Conservation (phyloP, 2,113 vertebrate species). For the Chionis minor region DNA sequence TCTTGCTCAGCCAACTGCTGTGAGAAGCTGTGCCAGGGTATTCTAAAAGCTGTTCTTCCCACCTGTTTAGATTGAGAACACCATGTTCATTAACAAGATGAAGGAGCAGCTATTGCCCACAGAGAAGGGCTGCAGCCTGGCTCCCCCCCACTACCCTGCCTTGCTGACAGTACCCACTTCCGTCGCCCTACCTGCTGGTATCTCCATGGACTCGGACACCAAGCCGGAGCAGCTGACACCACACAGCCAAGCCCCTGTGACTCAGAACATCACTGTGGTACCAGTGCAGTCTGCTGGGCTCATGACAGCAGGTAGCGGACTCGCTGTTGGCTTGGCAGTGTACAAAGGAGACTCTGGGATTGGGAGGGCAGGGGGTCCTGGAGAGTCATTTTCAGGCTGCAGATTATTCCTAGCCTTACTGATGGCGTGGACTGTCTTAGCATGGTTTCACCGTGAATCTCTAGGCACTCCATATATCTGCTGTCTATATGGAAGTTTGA, state of each 20-base stretch:
- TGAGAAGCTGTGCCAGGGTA: not conserved
- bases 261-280: slow-evolving; percentile 95
- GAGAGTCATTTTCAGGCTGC: not conserved
- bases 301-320: slow-evolving; percentile 90
- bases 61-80: slow-evolving; percentile 88
- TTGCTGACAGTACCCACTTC: slow-evolving; percentile 91
- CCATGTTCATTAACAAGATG: slow-evolving; percentile 97
- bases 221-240: slow-evolving; percentile 82
- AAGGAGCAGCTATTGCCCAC: slow-evolving; percentile 91
- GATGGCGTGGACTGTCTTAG: not conserved
- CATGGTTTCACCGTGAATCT: not conserved
- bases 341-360: rapidly evolving
- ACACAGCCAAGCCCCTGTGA: slow-evolving; percentile 87
- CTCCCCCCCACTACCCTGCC: slow-evolving; percentile 92
- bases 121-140: slow-evolving; percentile 88
- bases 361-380: not conserved
- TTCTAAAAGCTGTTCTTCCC: not conserved
- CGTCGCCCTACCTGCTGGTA: slow-evolving; percentile 83
- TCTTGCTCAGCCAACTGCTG: not conserved
- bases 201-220: slow-evolving; percentile 81
- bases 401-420: not conserved
- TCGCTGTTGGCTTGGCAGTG: rapidly evolving
- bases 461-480: not conserved
- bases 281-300: slow-evolving; percentile 93
- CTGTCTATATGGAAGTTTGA: not conserved